These are phyloP conservation scores for Panthera tigris DNA, from an alignment of 2,113 vertebrate species.

Conservation along the genomic window DNA sequence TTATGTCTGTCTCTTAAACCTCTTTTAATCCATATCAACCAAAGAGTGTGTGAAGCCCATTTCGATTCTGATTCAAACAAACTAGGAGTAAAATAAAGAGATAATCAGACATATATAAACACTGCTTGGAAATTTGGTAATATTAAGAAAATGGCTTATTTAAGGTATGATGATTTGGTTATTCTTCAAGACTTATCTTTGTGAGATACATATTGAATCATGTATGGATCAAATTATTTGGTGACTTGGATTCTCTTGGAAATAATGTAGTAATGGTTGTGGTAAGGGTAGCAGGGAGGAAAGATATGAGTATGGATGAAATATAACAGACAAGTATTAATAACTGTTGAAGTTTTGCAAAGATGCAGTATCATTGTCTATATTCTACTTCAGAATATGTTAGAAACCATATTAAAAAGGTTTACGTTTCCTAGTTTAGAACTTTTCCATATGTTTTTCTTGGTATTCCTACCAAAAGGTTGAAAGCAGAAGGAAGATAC, in stretches of 20 bases:
- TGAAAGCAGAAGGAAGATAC: not conserved
- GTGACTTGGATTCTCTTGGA: not conserved
- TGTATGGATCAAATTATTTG: not conserved
- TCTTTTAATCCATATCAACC: not conserved
- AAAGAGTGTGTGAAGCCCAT: not conserved
- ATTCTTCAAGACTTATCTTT: slow-evolving; percentile 29
- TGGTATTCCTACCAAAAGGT: not conserved
- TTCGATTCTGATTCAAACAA: not conserved
- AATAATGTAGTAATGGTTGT: not conserved
- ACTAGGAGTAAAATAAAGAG: not conserved
- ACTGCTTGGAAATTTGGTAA: not conserved
- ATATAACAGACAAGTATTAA: not conserved
- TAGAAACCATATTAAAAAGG: not conserved
- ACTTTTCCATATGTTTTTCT: not conserved
- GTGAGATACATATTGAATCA: not conserved
- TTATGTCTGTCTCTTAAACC: not conserved
- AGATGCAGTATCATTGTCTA: not conserved
- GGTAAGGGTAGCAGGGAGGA: not conserved
- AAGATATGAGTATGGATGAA: not conserved
- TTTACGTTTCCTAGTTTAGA: not conserved
- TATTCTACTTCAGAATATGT: not conserved
- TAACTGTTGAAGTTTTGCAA: not conserved
- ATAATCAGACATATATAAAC: not conserved
- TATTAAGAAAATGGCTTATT: not conserved
- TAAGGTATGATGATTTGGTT: not conserved